Evolutionary conservation across 2,888 invertebrate genomes (phyloP), one percentile per base, ranked within the genome.

Genomic region (Galeopsomyia nigrocyanea): DNA sequence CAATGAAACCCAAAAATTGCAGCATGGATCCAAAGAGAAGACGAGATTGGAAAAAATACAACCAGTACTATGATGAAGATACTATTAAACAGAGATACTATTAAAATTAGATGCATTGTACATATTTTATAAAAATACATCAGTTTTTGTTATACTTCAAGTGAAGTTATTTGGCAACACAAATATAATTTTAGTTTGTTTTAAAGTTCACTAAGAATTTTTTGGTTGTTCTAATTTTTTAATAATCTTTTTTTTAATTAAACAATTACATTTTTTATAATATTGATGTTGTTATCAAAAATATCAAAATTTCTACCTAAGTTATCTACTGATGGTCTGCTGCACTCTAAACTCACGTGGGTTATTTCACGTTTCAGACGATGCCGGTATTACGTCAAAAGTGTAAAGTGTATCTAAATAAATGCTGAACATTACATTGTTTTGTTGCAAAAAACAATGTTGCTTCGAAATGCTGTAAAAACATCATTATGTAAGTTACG

Each of bases 1-100:
- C 92, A 81, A 80, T 93, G 14, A 89, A 89, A 46, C 94, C 94
- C 16, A 77, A 81, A 0, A 84, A 87, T 71, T 92, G 92, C 81
- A 90, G 91, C 14, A 92, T 90, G 77, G 92, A 95, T 84, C 94
- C 93, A 2, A 91, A 88, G 76, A 89, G 88, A 79, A 89, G 94
- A 75, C 88, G 80, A 71, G 88, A 89, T 3, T 92, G 92, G 90
- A 95, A 92, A 81, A 92, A 93, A 81, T 95, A 90, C 82, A 95
- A 96, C 85, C 93, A 93, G 75, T 96, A 96, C 86, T 97, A 90
- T 86, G 92, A 94, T 85, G 95, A 96, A 86, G 86, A 81, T 0
- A 94, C 94, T 9, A 93, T 94, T 74, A 83, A 77, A 76, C 39
- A 46, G 19, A 81, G 68, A 75, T 82, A 81, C 76, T 75, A 71